Base-by-base conservation (phyloP, 2,888 invertebrate genomes). In the Cremastinae sp. region DNA sequence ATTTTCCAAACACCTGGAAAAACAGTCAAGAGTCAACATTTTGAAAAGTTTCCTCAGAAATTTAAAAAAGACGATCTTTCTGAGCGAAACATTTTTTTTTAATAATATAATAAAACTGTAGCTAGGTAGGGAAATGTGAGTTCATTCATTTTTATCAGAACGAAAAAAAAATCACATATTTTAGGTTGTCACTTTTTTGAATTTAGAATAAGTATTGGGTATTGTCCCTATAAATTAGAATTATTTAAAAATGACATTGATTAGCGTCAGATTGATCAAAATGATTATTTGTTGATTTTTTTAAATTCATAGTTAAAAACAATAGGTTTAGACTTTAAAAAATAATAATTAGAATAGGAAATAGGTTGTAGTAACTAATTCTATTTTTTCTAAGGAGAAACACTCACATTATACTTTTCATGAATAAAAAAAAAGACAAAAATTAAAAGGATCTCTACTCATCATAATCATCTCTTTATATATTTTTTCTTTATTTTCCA, bases 401-500 rank as follows among this genome's bases (percentile, higher is more conserved):
- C 62, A 56, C 34, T 49, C 41, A 64, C 61, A 66, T 22, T 36
- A 61, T 54, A 59, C 38, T 54, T 47, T 54, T 9, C 54, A 16
- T 38, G 64, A 56, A 51, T 62, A 47, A 70, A 69, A 47, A 70
- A 43, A 53, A 62, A 64, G 64, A 61, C 51, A 66, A 73, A 43
- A 38, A 58, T 49, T 80, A 79, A 80, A 78, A 82, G 81, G 79
- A 83, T 79, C 66, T 79, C 66, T 71, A 74, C 80, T 80, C 84
- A 81, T 85, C 87, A 84, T 86, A 87, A 86, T 88, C 85, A 87
- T 84, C 86, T 86, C 83, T 88, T 86, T 86, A 84, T 87, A 83
- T 79, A 83, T 82, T 87, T 88, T 89, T 84, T 89, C 85, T 89
- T 89, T 88, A 74, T 89, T 89, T 90, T 90, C 79, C 90, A 90